Evolutionary conservation across 2,113 vertebrate genomes (phyloP).

Genomic region (Malurus cyaneus): DNA sequence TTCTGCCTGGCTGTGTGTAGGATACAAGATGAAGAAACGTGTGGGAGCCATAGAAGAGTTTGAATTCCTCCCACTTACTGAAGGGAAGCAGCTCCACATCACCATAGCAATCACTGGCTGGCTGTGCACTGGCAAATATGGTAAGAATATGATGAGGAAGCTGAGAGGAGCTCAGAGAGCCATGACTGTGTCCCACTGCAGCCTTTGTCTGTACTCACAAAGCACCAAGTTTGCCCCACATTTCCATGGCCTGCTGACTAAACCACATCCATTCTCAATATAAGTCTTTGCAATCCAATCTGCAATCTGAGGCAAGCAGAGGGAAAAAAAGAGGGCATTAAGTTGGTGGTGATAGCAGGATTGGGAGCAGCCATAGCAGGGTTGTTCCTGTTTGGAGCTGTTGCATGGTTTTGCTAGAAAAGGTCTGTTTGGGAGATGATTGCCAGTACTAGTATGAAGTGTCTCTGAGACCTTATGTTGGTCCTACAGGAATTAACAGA

Average conservation of each 20-base stretch:
- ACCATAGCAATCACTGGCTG: constrained; percentile 93
- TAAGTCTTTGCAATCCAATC: not conserved
- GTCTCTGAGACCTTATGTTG: not conserved
- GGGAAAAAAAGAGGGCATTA: not conserved
- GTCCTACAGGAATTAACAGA: constrained; percentile 27
- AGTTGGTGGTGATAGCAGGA: not conserved
- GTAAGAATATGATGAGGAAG: constrained; percentile 71
- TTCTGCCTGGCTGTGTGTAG: constrained; percentile 64
- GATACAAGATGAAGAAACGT: constrained; percentile 98
- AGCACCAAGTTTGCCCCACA: not conserved
- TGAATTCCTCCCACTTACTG: constrained; percentile 89
- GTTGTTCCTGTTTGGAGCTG: not conserved
- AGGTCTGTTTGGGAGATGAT: not conserved
- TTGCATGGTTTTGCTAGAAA: not conserved
- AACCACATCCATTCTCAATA: accelerated
- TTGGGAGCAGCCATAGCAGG: not conserved
- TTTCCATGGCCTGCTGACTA: not conserved
- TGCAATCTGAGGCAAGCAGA: not conserved
- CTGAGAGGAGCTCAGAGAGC: not conserved
- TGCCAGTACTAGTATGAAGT: not conserved
- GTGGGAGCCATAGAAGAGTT: constrained; percentile 97
- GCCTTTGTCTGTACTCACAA: not conserved
- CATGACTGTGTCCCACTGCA: not conserved
- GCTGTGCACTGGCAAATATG: constrained; percentile 92
- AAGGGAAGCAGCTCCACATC: constrained; percentile 89